Conservation (phyloP, 1,140 invertebrate genomes). For the Trichogramma pretiosum region DNA sequence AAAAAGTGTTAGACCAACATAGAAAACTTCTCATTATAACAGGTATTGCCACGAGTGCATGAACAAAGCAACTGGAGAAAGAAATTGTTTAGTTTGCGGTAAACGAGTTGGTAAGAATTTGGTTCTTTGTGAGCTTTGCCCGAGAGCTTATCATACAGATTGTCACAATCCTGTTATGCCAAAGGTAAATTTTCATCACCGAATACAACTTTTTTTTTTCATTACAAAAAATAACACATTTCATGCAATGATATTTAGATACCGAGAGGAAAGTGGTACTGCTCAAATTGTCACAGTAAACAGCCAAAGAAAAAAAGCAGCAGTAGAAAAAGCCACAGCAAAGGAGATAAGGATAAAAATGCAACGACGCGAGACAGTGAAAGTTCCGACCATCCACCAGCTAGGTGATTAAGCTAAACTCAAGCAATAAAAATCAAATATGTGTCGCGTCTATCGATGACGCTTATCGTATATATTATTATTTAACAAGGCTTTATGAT, state of each 20-base stretch:
- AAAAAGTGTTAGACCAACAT: constrained; percentile 7
- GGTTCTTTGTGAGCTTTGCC: constrained; percentile 79
- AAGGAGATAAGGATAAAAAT: constrained; percentile 36
- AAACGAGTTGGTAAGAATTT: constrained; percentile 68
- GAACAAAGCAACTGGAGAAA: constrained; percentile 85
- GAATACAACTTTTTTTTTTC: background rate
- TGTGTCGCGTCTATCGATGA: constrained; percentile 34
- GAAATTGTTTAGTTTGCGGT: constrained; percentile 83
- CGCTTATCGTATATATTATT: constrained; percentile 31
- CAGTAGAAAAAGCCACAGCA: constrained; percentile 46
- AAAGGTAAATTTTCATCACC: constrained; percentile 52
- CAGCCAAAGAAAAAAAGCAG: constrained; percentile 64
- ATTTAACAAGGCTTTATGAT: constrained; percentile 17
- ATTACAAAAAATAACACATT: background rate
- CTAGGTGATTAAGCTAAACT: constrained; percentile 49
- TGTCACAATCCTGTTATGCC: constrained; percentile 80
- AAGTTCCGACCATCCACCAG: constrained; percentile 50
- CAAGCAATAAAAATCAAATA: too few relatives aligned
- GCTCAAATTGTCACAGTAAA: constrained; percentile 69
- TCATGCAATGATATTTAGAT: constrained; percentile 41
- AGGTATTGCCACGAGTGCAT: constrained; percentile 94
- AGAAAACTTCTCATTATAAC: constrained; percentile 23
- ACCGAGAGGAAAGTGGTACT: constrained; percentile 80
- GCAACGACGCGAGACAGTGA: constrained; percentile 45
- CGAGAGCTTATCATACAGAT: constrained; percentile 83